Conservation (phyloP, 2,888 invertebrate species). For the Stenotaenia linearis region DNA sequence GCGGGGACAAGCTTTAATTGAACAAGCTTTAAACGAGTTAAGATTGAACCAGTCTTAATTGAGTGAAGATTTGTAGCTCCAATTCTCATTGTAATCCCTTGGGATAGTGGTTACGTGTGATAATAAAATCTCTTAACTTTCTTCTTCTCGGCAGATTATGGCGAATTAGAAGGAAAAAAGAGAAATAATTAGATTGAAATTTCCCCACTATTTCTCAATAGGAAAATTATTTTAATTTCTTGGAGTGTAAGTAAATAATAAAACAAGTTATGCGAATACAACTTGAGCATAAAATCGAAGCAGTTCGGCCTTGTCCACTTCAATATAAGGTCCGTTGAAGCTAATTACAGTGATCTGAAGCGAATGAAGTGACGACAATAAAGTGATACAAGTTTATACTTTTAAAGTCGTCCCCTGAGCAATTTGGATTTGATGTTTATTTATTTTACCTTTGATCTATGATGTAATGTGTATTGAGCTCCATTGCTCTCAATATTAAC, state of each 20-base stretch:
- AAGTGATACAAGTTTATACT: not conserved
- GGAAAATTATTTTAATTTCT: no score
- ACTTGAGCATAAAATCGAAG: no score
- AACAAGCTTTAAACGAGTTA: not conserved
- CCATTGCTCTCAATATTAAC: not conserved
- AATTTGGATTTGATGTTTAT: not conserved
- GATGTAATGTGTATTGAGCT: not conserved
- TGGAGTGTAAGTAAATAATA: no score
- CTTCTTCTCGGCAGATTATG: not conserved
- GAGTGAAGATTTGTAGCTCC: constrained; percentile 6
- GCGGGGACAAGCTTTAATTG: not conserved
- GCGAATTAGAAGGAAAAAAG: not conserved
- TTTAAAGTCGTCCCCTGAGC: not conserved
- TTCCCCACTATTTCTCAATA: not conserved
- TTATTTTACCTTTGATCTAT: constrained; percentile 17
- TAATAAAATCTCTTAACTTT: not conserved
- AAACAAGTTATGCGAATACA: no score
- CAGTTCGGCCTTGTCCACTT: no score
- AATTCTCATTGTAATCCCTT: not conserved
- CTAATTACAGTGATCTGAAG: no score
- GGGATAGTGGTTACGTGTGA: not conserved
- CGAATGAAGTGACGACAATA: not conserved
- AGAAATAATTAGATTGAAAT: not conserved
- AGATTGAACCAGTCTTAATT: constrained; percentile 20
- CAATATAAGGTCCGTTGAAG: no score